These are phyloP conservation scores for Fistularia commersonii DNA, from an alignment of 2,797 vertebrate species.

Conservation along the genomic window DNA sequence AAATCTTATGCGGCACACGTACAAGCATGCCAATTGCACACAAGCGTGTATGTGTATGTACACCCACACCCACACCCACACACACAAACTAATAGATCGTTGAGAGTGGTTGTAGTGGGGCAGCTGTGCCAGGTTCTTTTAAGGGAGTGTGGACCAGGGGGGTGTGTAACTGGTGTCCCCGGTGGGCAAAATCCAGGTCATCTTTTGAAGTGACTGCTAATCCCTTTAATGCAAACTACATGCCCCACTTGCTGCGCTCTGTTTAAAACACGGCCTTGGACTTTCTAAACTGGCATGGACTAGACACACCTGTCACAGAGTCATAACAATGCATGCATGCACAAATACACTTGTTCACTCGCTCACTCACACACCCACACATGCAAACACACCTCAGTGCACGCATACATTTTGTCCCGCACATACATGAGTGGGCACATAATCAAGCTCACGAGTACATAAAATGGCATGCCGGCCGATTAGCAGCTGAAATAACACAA, in stretches of 20 bases:
- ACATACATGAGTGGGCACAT: background rate
- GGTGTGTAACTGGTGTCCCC: constrained; percentile 82
- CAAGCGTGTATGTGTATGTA: constrained; percentile 49
- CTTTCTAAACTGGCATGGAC: constrained; percentile 73
- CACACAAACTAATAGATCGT: constrained; percentile 39
- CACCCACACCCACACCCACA: constrained; percentile 50
- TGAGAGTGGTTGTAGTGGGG: constrained; percentile 68
- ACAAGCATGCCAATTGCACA: constrained; percentile 5
- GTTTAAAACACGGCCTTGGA: constrained; percentile 77
- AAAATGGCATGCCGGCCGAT: background rate
- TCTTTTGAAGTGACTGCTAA: constrained; percentile 86
- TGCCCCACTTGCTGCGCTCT: constrained; percentile 79
- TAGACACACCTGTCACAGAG: constrained; percentile 75
- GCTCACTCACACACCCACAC: constrained; percentile 21
- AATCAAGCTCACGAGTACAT: background rate
- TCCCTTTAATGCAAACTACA: constrained; percentile 85
- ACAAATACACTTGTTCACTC: constrained; percentile 18
- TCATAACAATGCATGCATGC: constrained; percentile 41
- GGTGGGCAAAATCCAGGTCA: constrained; percentile 83
- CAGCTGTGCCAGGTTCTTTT: constrained; percentile 80
- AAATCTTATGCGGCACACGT: no score
- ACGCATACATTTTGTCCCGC: constrained; percentile 7
- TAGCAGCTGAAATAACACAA: no score
- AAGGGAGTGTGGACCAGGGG: constrained; percentile 76
- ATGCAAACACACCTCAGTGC: constrained; percentile 15